Evolutionary conservation across 2,797 vertebrate species (phyloP).

Genomic region (Anguilla megastoma): DNA sequence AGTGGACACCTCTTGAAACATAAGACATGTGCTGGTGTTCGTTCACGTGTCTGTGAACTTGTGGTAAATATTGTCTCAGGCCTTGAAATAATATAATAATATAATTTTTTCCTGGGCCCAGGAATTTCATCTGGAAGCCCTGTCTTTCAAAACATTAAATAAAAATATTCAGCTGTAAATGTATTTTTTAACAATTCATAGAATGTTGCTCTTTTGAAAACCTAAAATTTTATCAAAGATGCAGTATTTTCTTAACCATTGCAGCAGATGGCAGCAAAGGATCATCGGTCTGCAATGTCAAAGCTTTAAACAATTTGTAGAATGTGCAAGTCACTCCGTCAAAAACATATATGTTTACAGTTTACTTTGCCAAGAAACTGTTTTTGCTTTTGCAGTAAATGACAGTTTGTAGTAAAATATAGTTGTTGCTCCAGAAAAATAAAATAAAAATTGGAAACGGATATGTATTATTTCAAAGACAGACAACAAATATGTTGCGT

Average conservation of each 20-base stretch:
- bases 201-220: neutral
- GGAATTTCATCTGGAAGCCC: no score
- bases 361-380: neutral
- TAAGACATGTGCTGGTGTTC: no score
- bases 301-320: neutral
- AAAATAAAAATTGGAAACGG: no score
- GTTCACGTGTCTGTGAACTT: no score
- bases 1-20: no score
- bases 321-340: neutral
- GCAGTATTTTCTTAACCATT: neutral
- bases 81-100: no score
- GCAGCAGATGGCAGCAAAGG: slow-evolving; percentile 1
- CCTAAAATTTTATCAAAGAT: neutral
- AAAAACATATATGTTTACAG: neutral
- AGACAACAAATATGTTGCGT: no score
- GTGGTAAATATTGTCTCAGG: no score
- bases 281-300: neutral
- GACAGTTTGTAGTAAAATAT: neutral
- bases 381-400: neutral
- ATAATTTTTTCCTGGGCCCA: no score
- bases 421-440: neutral
- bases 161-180: neutral
- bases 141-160: neutral
- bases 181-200: neutral
- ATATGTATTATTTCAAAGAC: no score